Base-by-base conservation (phyloP, 2,113 vertebrate genomes). In the Muntiacus muntjak region DNA sequence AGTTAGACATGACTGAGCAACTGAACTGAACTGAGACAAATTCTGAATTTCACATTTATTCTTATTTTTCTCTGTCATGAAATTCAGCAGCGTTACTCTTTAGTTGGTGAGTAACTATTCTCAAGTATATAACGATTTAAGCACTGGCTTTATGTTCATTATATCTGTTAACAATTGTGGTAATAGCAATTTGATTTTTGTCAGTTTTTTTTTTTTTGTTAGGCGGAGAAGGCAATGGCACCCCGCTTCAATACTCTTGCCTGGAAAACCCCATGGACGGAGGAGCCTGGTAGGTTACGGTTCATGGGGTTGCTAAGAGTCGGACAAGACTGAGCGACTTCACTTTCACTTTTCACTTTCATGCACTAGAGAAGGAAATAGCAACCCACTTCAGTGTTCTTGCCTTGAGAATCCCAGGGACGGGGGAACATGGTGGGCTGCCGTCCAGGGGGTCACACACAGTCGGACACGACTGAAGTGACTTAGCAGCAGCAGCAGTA, bases 1-100 rank as follows among this genome's bases (percentile, higher is more conserved):
- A 67, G 64, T 67, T 1, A 0, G 33, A n/a, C 16, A 67, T 0
- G 3, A 67, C 33, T 67, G 64, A 67, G 64, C 0, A 2, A n/a
- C 33, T n/a, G 33, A 67, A 19, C 16, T 67, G 33, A 19, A n/a
- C 8, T 67, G 64, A 67, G 45, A 33, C 16, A 52, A 50, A 81
- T 33, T 81, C 16, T 81, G 78, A 50, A 33, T 52, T 52, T 81
- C 78, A 81, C 28, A 81, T 81, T 81, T 81, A 81, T 33, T 50
- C 45, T 52, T 33, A 21, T 33, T 45, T 79, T 79, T 50, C 28
- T 52, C 16, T 33, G 47, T 52, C 78, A 81, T 52, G 30, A 81
- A 81, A 81, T 81, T 81, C 10, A 33, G 8, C 28, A 81, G 9
- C 1, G 16, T 81, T 50, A 52, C 45, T 81, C 45, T 45, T 78